Evolutionary conservation across 1,140 invertebrate genomes (phyloP), one percentile per base, ranked within the genome.

Genomic region (Agrypnia vestita): DNA sequence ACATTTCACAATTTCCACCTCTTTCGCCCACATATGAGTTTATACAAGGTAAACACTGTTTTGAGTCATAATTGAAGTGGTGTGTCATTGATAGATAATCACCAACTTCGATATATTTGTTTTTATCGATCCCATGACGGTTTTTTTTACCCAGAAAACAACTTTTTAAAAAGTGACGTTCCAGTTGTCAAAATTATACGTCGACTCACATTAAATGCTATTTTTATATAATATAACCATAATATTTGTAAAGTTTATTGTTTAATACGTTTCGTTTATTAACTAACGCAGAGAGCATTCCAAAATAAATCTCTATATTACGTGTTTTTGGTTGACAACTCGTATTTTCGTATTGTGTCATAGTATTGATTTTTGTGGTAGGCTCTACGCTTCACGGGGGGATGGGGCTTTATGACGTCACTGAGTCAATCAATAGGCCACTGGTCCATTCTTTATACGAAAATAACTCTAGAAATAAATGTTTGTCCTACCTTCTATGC

Each of bases 361-460:
- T 12, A 15, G 71, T 74, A 74, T 74, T 74, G 71, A 74, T 74
- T 74, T 74, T 74, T 74, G 71, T 44, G 71, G 71, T 74, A 74
- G 71, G 71, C 15, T 59, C 21, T 35, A 56, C 43, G 17, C 11
- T 55, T 72, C 13, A 25, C 46, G 25, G 49, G 15, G 71, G 43
- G 71, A 43, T 44, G 53, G 35, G 15, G 49, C 11, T 21, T 11
- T 59, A n/a, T 74, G 71, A 74, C 71, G 71, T 74, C 71, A 74
- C 53, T 55, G 62, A 19, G 51, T 15, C 4, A 56, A 74, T 74
- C 53, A 51, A 74, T 74, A 56, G 1, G 12, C 67, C 17, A 17
- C 43, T 69, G 64, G 44, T 13, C 44, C 64, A 64, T 64, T 69
- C 25, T 69, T 1, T 46, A 9, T 49, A 69, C 15, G 15, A 69